Evolutionary conservation across 2,888 invertebrate species (phyloP).

Genomic region (Phaonia tiefii): DNA sequence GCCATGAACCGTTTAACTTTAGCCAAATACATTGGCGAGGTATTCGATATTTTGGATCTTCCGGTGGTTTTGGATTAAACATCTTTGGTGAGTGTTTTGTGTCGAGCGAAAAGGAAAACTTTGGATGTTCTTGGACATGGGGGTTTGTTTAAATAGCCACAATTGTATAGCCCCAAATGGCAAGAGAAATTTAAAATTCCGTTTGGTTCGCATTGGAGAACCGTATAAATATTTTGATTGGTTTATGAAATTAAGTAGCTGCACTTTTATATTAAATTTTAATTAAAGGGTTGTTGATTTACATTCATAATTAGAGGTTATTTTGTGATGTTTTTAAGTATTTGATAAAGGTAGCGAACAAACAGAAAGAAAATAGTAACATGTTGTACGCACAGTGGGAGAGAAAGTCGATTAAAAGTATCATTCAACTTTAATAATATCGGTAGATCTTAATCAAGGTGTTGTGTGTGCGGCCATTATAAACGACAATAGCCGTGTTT

Average conservation of each 20-base stretch:
- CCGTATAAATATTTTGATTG: constrained; percentile 42
- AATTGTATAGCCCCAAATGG: background rate
- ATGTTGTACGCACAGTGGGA: constrained; percentile 20
- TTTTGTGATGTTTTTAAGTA: constrained; percentile 28
- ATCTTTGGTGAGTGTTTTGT: constrained; percentile 56
- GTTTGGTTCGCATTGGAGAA: constrained; percentile 36
- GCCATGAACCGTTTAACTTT: constrained; percentile 79
- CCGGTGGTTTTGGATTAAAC: constrained; percentile 72
- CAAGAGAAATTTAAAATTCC: constrained; percentile 57
- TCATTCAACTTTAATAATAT: no score
- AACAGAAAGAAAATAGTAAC: background rate
- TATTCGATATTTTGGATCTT: constrained; percentile 73
- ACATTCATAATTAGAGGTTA: constrained; percentile 41
- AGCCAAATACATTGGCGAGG: constrained; percentile 78
- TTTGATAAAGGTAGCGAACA: constrained; percentile 15
- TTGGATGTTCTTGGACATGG: background rate
- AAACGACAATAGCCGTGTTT: no score
- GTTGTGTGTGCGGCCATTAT: no score
- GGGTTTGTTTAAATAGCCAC: constrained; percentile 37
- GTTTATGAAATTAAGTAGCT: constrained; percentile 24
- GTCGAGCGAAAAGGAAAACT: background rate
- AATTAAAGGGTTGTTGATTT: constrained; percentile 3
- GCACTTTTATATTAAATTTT: constrained; percentile 22
- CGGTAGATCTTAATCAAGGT: no score
- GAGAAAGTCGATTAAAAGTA: no score